phyloP scores from a whole-genome alignment of 1,140 invertebrate species.

The Trissolcus basalis region DNA sequence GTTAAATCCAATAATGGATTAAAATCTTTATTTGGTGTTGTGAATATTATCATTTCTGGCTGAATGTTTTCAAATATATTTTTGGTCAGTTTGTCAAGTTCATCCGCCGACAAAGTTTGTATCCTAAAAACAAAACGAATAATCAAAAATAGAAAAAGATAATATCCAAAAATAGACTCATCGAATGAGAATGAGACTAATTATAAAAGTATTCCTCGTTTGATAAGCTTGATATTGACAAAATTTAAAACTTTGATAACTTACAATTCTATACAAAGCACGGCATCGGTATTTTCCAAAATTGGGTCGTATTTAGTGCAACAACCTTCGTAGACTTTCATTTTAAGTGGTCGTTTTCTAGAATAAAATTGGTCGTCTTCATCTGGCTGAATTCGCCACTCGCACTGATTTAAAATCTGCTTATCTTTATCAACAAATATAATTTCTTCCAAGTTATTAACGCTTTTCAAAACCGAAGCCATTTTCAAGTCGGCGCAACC shows the following conservation, averaged over 20 bases:
- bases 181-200: neutral
- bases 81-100: conserved; percentile 11
- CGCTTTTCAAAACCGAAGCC: neutral
- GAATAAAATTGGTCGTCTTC: conserved; percentile 14
- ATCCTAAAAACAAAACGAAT: conserved; percentile 15
- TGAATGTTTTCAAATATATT: conserved; percentile 32
- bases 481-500: conserved; percentile 27
- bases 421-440: conserved; percentile 30
- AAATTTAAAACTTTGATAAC: no score
- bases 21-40: conserved; percentile 40
- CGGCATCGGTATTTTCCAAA: conserved; percentile 13
- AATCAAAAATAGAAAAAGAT: conserved; percentile 3
- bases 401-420: conserved; percentile 3
- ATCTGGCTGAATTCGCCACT: conserved; percentile 1
- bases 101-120: conserved; percentile 23
- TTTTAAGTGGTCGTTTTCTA: conserved; percentile 13
- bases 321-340: conserved; percentile 26
- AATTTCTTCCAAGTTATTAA: conserved; percentile 11
- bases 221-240: no score
- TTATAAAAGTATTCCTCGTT: no score
- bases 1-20: conserved; percentile 35
- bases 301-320: conserved; percentile 15
- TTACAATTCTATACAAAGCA: conserved; percentile 37
- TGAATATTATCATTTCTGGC: conserved; percentile 32
- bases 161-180: neutral